Percentiles rank a stretch among this genome's conserved stretches.
These are phyloP conservation scores for Nasonia oneida DNA, from an alignment of 2,888 invertebrate genomes.

Conservation along the genomic window DNA sequence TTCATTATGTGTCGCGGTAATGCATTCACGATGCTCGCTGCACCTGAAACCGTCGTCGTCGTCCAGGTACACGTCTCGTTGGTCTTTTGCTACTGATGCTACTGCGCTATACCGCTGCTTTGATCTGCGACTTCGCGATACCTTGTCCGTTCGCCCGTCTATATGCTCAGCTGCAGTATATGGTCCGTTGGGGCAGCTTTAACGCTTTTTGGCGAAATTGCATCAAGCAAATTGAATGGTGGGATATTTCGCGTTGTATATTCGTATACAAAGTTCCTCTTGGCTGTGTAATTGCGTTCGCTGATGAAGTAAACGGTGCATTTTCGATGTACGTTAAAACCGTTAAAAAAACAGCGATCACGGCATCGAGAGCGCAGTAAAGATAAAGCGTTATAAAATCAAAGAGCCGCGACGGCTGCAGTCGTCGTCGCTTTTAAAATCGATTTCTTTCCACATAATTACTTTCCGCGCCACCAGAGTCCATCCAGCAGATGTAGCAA, in stretches of 20 bases:
- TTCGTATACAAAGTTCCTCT: too few species aligned
- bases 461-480: neutral
- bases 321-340: neutral
- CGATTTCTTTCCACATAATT: conserved; percentile 41
- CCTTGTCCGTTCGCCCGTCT: neutral
- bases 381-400: neutral
- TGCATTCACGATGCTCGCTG: conserved; percentile 61
- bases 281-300: too few species aligned
- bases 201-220: neutral
- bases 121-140: neutral
- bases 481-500: conserved; percentile 6
- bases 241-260: too few species aligned
- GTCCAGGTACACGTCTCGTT: neutral
- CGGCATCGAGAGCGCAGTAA: neutral
- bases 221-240: too few species aligned
- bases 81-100: too few species aligned
- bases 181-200: neutral
- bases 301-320: neutral
- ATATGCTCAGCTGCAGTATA: too few species aligned
- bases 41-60: neutral
- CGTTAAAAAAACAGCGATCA: neutral
- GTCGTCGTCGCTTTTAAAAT: neutral
- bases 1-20: conserved; percentile 69
- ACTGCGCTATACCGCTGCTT: neutral
- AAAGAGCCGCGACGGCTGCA: neutral